phyloP scores from a whole-genome alignment of 1,140 invertebrate genomes.

The Bombus polaris region DNA sequence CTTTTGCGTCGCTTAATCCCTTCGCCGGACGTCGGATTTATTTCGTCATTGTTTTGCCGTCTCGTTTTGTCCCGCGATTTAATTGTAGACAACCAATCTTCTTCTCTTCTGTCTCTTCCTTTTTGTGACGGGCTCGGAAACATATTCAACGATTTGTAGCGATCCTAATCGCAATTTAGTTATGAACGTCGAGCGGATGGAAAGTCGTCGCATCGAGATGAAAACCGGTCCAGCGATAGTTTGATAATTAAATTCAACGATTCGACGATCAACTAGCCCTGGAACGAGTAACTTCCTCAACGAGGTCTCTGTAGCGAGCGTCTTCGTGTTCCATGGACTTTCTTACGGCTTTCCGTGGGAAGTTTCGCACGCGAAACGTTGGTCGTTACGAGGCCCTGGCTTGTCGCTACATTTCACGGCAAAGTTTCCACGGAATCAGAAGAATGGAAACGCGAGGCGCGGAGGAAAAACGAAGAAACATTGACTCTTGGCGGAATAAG shows the following conservation, averaged over 20 bases:
- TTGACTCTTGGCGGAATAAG: constrained; percentile 1
- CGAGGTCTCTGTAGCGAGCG: neutral
- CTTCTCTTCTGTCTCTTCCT: neutral
- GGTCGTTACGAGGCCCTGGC: constrained; percentile 57
- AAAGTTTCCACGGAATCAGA: constrained; percentile 53
- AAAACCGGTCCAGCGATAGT: neutral
- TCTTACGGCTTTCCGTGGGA: constrained; percentile 42
- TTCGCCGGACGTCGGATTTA: constrained; percentile 31
- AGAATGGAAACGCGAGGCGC: neutral
- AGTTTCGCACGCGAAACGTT: constrained; percentile 15
- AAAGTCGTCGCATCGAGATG: neutral
- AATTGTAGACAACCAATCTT: constrained; percentile 34
- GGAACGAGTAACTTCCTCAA: neutral
- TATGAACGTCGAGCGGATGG: constrained; percentile 4
- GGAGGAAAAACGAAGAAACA: neutral
- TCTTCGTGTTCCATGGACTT: constrained; percentile 1
- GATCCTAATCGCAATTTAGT: constrained; percentile 46
- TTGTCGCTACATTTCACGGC: constrained; percentile 73
- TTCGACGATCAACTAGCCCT: constrained; percentile 49
- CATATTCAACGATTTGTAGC: constrained; percentile 52
- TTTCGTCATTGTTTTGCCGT: constrained; percentile 54
- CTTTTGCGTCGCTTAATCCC: constrained; percentile 52
- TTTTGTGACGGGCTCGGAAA: neutral
- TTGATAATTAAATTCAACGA: constrained; percentile 70
- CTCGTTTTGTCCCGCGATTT: constrained; percentile 44